A percentile compares a stretch with the other conserved stretches of the same genome.
Conservation (phyloP, 92 coral and sea anemone species). For the Siderastrea radians region DNA sequence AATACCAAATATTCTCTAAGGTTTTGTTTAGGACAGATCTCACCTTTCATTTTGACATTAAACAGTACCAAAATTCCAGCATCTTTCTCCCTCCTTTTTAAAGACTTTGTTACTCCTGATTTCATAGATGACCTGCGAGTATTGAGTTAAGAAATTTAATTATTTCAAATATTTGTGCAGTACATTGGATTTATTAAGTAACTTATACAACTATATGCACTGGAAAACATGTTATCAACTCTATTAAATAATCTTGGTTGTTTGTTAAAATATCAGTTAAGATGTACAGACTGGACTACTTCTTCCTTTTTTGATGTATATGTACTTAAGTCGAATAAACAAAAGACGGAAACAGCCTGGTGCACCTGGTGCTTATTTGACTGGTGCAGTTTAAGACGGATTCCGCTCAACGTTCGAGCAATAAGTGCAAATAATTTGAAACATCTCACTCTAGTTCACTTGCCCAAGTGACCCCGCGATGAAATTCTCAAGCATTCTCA, state of each 20-base stretch:
- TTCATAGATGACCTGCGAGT: neutral
- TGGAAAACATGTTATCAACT: neutral
- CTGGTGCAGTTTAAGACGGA: too few relatives aligned
- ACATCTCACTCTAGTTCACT: too few relatives aligned
- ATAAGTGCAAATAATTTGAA: too few relatives aligned
- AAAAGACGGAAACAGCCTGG: neutral
- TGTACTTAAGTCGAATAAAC: neutral
- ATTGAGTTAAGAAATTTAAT: neutral
- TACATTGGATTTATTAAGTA: neutral
- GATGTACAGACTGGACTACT: neutral
- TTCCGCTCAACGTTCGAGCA: too few relatives aligned
- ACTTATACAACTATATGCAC: too few relatives aligned
- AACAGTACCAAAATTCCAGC: neutral
- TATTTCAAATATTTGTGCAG: neutral
- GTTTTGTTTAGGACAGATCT: neutral
- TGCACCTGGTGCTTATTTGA: too few relatives aligned
- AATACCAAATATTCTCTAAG: too few relatives aligned
- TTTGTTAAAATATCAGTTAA: too few relatives aligned
- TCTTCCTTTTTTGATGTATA: neutral
- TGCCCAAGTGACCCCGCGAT: too few relatives aligned
- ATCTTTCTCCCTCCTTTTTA: constrained; percentile 3
- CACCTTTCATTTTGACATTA: neutral
- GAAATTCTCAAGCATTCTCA: too few relatives aligned
- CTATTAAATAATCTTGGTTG: neutral
- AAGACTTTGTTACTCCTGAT: neutral